Percentiles rank a stretch among this genome's conserved stretches.
phyloP scores from a whole-genome alignment of 1,140 invertebrate species.

The Psilanteris sp. region DNA sequence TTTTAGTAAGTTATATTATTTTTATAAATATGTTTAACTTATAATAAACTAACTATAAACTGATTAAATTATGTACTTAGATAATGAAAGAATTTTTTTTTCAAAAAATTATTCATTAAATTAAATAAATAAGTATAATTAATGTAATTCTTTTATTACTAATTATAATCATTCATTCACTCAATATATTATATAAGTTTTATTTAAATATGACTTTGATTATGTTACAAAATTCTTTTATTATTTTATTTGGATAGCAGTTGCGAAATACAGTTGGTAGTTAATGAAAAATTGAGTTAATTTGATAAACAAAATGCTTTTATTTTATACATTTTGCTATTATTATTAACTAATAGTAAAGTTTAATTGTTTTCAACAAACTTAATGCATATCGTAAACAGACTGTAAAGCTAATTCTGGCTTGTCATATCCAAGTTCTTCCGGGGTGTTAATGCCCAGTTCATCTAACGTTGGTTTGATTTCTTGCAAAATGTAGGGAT shows the following conservation, averaged over 20 bases:
- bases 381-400: slow-evolving; percentile 84
- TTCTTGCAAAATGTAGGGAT: slow-evolving; percentile 95
- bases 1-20: too few relatives aligned
- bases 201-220: too few relatives aligned
- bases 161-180: too few relatives aligned
- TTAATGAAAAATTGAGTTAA: background rate
- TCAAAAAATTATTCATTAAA: too few relatives aligned
- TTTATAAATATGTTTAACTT: too few relatives aligned
- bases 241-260: slow-evolving; percentile 5
- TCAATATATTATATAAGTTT: too few relatives aligned
- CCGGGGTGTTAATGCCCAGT: slow-evolving; percentile 95
- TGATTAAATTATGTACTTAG: too few relatives aligned
- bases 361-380: slow-evolving; percentile 15
- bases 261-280: background rate
- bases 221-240: too few relatives aligned
- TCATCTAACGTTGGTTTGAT: slow-evolving; percentile 95
- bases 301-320: slow-evolving; percentile 34
- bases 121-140: too few relatives aligned
- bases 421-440: slow-evolving; percentile 98
- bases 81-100: too few relatives aligned
- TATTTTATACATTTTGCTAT: slow-evolving; percentile 30
- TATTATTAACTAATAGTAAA: slow-evolving; percentile 13
- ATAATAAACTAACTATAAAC: too few relatives aligned
- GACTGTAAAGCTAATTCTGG: slow-evolving; percentile 93
- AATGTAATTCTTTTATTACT: too few relatives aligned